Evolutionary conservation across 1,140 invertebrate genomes (phyloP), one percentile per base, ranked within the genome.

Genomic region (Sesamia nonagrioides): DNA sequence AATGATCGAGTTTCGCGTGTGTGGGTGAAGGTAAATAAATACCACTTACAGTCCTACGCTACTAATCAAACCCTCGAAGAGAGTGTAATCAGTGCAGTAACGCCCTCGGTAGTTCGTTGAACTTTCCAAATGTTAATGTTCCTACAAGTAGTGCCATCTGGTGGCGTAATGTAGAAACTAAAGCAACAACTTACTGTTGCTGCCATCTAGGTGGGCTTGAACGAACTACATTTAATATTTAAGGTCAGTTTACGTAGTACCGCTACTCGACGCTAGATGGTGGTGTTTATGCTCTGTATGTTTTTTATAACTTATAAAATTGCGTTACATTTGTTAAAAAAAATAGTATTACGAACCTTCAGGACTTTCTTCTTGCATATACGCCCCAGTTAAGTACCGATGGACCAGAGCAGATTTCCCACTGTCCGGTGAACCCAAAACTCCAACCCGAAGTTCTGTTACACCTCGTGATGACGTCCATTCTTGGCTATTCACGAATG

Each of bases 401-500:
- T 99, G 99, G 56, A 99, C 99, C 81, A 99, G 96, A 8, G 99
- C 98, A 6, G 99, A 99, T 95, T 99, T 99, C 15, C 99, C 99
- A 58, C 98, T 99, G 87, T 98, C 97, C 21, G 99, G 95, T 9
- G 98, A 98, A 11, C 99, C 99, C 37, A 99, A 97, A 72, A 99
- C 99, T 8, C 99, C 99, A 81, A 99, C 95, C 79, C 99, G 96
- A 68, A 99, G 94, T 93, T 99, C 99, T 61, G 98, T 98, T n/a
- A 99, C 98, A 54, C 97, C 96, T 82, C 99, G 96, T 50, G 98
- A 98, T 69, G 99, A 95, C 0, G 99, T 99, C 99, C 99, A 99
- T 97, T 99, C 99, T 96, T 99, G 99, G 92, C 98, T 99, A 95
- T 99, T 99, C 33, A 99, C 99, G 96, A 99, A 99, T n/a, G 99